phyloP scores from a whole-genome alignment of 2,888 invertebrate genomes.

The Troilus luridus region DNA sequence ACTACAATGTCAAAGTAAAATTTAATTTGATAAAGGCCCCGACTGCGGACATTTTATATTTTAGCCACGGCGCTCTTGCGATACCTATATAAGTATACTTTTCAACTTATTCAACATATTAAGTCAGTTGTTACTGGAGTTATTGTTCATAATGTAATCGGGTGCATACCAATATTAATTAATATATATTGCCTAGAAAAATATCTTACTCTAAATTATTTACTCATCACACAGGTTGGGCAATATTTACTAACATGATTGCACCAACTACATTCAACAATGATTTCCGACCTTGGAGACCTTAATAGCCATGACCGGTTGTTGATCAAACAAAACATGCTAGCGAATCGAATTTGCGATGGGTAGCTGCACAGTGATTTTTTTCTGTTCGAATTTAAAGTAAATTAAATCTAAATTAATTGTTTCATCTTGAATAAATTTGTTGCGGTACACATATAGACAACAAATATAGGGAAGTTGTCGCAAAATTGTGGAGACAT shows the following conservation, averaged over 20 bases:
- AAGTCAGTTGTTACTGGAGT: too few relatives aligned
- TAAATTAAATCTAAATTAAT: background rate
- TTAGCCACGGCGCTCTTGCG: too few relatives aligned
- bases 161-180: background rate
- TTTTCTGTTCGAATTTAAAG: background rate
- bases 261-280: background rate
- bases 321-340: slow-evolving; percentile 11
- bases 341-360: background rate
- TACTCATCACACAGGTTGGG: background rate
- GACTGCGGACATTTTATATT: too few relatives aligned
- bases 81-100: too few relatives aligned
- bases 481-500: too few relatives aligned
- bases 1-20: too few relatives aligned
- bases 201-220: background rate
- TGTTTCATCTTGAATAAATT: background rate
- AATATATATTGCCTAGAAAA: background rate
- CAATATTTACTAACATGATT: background rate
- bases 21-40: too few relatives aligned
- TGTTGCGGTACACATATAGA: too few relatives aligned
- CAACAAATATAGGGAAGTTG: too few relatives aligned
- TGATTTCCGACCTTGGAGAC: background rate
- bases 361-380: background rate
- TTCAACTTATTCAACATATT: too few relatives aligned
- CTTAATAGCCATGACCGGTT: slow-evolving; percentile 20
- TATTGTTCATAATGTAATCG: too few relatives aligned